These are phyloP conservation scores for Xerus rutilus DNA, from an alignment of 2,797 vertebrate genomes.

Conservation along the genomic window DNA sequence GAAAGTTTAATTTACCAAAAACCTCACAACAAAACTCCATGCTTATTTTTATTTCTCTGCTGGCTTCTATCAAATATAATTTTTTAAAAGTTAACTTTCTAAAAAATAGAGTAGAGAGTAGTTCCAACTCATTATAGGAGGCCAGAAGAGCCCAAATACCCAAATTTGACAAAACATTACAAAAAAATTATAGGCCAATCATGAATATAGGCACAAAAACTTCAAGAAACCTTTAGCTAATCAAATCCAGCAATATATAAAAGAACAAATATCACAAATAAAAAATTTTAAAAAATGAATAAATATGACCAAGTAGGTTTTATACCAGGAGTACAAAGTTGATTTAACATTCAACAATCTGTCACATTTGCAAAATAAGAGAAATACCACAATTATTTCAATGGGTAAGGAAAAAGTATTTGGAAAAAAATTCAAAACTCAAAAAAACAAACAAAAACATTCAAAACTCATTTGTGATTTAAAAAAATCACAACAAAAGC, in stretches of 20 bases:
- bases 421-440: neutral
- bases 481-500: neutral
- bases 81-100: neutral
- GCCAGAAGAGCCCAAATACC: neutral
- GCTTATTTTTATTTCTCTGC: neutral
- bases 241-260: neutral
- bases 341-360: neutral
- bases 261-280: no score
- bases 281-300: neutral
- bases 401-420: neutral
- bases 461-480: neutral
- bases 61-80: slow-evolving; percentile 21
- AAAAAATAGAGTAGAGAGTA: neutral
- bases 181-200: neutral
- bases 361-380: neutral
- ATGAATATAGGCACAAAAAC: neutral
- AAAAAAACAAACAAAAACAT: no score
- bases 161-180: neutral
- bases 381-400: neutral
- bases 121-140: neutral
- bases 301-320: neutral
- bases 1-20: slow-evolving; percentile 5
- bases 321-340: neutral
- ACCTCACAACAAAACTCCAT: neutral
- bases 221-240: neutral